Percentiles rank a stretch among this genome's conserved stretches.
Conservation (phyloP, 2,888 invertebrate species). For the Ethmia dodecea region DNA sequence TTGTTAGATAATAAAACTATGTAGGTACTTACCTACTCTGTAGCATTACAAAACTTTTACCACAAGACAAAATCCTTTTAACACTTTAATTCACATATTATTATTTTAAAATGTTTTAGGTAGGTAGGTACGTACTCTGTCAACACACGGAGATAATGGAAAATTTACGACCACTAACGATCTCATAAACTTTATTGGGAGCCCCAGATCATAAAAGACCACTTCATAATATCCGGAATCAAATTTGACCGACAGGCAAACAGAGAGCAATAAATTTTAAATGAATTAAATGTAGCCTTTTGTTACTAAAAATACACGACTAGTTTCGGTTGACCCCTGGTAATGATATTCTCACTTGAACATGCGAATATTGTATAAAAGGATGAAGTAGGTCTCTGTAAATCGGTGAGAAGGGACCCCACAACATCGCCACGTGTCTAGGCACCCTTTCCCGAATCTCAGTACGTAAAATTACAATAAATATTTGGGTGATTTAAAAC, state of each 20-base stretch:
- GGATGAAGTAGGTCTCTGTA: conserved; percentile 23
- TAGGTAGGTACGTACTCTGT: too few species aligned
- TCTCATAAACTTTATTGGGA: conserved; percentile 52
- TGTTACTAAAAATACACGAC: conserved; percentile 27
- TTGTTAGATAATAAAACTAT: too few species aligned
- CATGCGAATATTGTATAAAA: conserved; percentile 6
- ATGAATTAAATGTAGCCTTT: conserved; percentile 61
- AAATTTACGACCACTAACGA: conserved; percentile 43
- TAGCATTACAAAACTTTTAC: too few species aligned
- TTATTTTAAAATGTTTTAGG: conserved; percentile 3
- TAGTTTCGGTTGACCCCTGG: conserved; percentile 28
- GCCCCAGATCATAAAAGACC: conserved; percentile 51
- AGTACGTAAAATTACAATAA: conserved; percentile 47
- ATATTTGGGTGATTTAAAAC: conserved; percentile 61
- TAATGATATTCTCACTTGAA: conserved; percentile 8
- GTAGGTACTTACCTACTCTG: too few species aligned
- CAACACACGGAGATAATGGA: conserved; percentile 24
- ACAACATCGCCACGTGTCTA: conserved; percentile 51
- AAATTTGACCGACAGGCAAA: conserved; percentile 55
- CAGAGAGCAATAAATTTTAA: conserved; percentile 62
- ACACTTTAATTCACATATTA: conserved; percentile 6
- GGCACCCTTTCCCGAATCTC: conserved; percentile 50
- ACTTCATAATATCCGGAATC: conserved; percentile 57
- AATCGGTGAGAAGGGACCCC: conserved; percentile 39
- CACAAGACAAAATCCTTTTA: conserved; percentile 5